phyloP scores from a whole-genome alignment of 1,140 invertebrate genomes.

The Vollenhovia emeryi region DNA sequence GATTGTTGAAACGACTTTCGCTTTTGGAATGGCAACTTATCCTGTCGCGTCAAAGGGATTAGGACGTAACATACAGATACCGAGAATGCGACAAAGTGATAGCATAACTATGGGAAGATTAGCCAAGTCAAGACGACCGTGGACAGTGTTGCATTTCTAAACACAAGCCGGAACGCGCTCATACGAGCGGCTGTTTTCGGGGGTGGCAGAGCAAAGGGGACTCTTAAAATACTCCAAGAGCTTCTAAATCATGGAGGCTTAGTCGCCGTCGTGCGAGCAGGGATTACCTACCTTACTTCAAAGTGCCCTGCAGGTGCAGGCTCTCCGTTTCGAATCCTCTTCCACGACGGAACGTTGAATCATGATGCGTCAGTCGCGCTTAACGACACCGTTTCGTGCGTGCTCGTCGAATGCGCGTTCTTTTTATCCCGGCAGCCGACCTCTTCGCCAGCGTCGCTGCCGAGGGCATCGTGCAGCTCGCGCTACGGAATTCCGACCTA shows the following conservation, averaged over 20 bases:
- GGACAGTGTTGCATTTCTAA: slow-evolving; percentile 65
- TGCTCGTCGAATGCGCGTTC: slow-evolving; percentile 62
- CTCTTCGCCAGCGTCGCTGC: background rate
- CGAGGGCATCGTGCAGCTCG: background rate
- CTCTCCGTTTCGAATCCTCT: slow-evolving; percentile 78
- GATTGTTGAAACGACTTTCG: background rate
- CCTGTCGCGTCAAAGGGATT: slow-evolving; percentile 10
- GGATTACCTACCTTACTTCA: slow-evolving; percentile 84
- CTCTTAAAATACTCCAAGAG: slow-evolving; percentile 85
- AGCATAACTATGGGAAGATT: slow-evolving; percentile 40
- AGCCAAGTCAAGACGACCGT: slow-evolving; percentile 46
- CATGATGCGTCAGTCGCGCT: slow-evolving; percentile 78
- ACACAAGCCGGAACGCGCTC: slow-evolving; percentile 53
- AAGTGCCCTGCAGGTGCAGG: slow-evolving; percentile 84
- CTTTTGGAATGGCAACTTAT: background rate
- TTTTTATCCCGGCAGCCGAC: slow-evolving; percentile 44
- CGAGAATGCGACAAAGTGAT: slow-evolving; percentile 16
- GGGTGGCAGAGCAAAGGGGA: slow-evolving; percentile 75
- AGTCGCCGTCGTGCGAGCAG: slow-evolving; percentile 82
- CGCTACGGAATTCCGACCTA: slow-evolving; percentile 7
- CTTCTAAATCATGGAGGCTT: slow-evolving; percentile 85
- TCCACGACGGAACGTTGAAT: slow-evolving; percentile 80
- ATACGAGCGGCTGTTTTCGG: slow-evolving; percentile 69
- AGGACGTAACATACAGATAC: background rate
- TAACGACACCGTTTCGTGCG: slow-evolving; percentile 67